Percentiles rank a stretch among this genome's conserved stretches.
These are phyloP conservation scores for Tetropium fuscum DNA, from an alignment of 2,888 invertebrate genomes.

Conservation along the genomic window DNA sequence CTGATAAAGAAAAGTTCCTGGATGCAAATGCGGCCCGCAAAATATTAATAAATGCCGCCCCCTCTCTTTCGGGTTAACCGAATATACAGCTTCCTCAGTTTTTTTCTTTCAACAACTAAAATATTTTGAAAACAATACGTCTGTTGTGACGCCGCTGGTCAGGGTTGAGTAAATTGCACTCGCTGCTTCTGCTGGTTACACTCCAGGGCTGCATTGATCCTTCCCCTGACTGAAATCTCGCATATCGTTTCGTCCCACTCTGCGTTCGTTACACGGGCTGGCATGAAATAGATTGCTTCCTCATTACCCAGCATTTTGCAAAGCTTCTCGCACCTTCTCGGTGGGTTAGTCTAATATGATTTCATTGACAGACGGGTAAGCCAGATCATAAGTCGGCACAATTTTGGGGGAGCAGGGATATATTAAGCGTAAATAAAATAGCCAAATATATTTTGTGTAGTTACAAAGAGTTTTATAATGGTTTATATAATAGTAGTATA, in stretches of 20 bases:
- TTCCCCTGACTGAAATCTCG: slow-evolving; percentile 34
- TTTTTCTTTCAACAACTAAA: no score
- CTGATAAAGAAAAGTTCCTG: no score
- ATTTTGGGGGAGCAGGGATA: no score
- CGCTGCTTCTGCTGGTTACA: slow-evolving; percentile 15
- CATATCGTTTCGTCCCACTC: slow-evolving; percentile 6
- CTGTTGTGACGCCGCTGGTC: not conserved
- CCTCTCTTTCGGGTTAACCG: no score
- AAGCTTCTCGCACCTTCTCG: slow-evolving; percentile 2
- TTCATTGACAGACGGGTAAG: not conserved
- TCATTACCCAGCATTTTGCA: slow-evolving; percentile 3
- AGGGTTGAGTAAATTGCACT: slow-evolving; percentile 9
- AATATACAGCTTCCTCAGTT: no score
- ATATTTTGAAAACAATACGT: no score
- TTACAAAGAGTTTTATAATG: no score
- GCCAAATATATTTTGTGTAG: no score
- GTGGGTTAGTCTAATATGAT: not conserved
- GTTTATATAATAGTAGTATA: no score
- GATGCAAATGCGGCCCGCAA: no score
- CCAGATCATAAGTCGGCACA: not conserved
- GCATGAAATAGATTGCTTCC: slow-evolving; percentile 6
- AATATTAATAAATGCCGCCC: no score
- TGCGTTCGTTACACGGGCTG: slow-evolving; percentile 3
- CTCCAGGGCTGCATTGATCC: slow-evolving; percentile 38
- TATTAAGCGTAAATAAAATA: no score